Evolutionary conservation across 2,888 invertebrate species (phyloP).

Genomic region (Perizoma affinitatum): DNA sequence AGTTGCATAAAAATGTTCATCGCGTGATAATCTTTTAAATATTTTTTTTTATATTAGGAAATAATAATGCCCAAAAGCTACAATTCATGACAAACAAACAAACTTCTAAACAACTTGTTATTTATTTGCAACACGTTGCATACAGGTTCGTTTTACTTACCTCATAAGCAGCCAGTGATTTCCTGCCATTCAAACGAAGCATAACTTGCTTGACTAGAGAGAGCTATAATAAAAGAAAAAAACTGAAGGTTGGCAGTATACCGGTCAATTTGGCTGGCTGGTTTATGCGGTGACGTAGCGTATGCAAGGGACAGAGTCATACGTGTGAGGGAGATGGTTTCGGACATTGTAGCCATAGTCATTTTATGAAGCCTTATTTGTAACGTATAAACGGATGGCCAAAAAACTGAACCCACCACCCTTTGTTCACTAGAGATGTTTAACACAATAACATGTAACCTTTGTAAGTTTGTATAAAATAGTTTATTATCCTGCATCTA

Average conservation of each 20-base stretch:
- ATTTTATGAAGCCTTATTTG: slow-evolving; percentile 78
- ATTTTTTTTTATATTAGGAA: no score
- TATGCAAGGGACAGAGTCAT: slow-evolving; percentile 53
- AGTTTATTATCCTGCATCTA: slow-evolving; percentile 49
- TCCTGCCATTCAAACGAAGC: slow-evolving; percentile 57
- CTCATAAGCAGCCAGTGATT: slow-evolving; percentile 36
- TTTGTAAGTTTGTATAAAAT: slow-evolving; percentile 50
- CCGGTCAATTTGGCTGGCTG: slow-evolving; percentile 83
- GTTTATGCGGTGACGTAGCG: slow-evolving; percentile 81
- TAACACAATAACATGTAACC: slow-evolving; percentile 51
- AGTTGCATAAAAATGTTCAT: no score
- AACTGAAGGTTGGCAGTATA: slow-evolving; percentile 84
- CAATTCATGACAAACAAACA: not conserved
- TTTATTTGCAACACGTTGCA: no score
- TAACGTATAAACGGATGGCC: slow-evolving; percentile 73
- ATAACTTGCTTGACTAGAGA: slow-evolving; percentile 78
- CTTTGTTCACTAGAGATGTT: slow-evolving; percentile 65
- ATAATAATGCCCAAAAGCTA: no score
- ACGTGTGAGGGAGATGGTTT: slow-evolving; percentile 51
- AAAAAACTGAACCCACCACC: slow-evolving; percentile 76
- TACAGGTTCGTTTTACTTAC: slow-evolving; percentile 14
- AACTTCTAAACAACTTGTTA: slow-evolving; percentile 5
- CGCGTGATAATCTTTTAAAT: no score
- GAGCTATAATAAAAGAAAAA: slow-evolving; percentile 81
- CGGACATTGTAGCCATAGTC: slow-evolving; percentile 64